A percentile compares a stretch with the other conserved stretches of the same genome.
Conservation (phyloP, 2,113 vertebrate genomes). For the Tricholaema leucomelas region DNA sequence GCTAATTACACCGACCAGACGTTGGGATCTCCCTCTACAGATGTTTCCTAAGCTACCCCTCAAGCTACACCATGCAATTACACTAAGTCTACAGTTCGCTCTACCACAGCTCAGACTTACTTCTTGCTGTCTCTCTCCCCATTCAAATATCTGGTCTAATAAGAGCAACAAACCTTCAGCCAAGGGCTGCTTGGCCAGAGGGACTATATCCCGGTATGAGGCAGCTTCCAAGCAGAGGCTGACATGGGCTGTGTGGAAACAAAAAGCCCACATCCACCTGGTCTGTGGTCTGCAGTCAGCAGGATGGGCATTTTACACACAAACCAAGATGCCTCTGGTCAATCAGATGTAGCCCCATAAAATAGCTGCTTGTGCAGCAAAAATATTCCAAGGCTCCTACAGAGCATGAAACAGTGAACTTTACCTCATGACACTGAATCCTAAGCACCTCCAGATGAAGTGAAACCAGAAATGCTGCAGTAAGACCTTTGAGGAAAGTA, state of each 20-base stretch:
- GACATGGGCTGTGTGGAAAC: background rate
- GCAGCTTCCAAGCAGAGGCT: background rate
- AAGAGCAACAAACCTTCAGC: background rate
- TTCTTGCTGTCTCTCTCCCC: background rate
- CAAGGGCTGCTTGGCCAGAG: background rate
- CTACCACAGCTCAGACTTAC: background rate
- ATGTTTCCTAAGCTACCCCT: background rate
- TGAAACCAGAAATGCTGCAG: background rate
- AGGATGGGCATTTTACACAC: background rate
- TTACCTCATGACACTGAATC: background rate
- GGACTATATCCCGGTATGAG: background rate
- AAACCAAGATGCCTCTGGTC: background rate
- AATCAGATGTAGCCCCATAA: no score
- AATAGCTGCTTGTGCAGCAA: constrained; percentile 35
- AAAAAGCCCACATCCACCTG: background rate
- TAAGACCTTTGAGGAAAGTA: background rate
- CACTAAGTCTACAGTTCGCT: background rate
- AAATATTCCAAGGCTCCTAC: background rate
- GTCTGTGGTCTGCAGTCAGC: background rate
- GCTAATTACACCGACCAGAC: background rate
- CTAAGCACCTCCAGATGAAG: background rate
- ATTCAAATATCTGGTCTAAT: background rate
- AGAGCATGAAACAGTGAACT: background rate
- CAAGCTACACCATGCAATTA: background rate
- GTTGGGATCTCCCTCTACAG: background rate